phyloP scores from a whole-genome alignment of 1,140 invertebrate genomes.

The Leptoteleia sp. region DNA sequence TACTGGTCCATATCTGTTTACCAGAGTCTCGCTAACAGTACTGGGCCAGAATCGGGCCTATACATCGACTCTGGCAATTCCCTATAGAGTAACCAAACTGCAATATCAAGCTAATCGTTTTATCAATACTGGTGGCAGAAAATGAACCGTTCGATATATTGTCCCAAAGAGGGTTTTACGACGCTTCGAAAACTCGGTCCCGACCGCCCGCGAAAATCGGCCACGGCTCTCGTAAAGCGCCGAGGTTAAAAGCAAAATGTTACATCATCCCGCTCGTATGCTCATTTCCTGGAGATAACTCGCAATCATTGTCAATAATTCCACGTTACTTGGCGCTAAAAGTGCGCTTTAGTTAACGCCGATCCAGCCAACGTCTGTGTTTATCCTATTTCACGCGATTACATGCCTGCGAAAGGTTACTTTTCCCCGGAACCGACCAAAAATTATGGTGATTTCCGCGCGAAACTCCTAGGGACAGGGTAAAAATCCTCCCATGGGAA shows the following conservation, averaged over 20 bases:
- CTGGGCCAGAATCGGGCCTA: too few relatives aligned
- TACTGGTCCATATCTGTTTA: too few relatives aligned
- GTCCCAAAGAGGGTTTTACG: too few relatives aligned
- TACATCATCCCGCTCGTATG: slow-evolving; percentile 40
- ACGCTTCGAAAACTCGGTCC: too few relatives aligned
- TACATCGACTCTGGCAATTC: too few relatives aligned
- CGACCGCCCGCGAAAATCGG: neutral
- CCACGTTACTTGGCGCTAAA: slow-evolving; percentile 58
- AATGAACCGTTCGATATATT: too few relatives aligned
- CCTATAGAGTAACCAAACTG: too few relatives aligned
- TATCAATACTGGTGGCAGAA: too few relatives aligned
- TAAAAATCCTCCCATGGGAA: slow-evolving; percentile 37
- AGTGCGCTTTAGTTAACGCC: slow-evolving; percentile 60
- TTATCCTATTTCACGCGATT: slow-evolving; percentile 63
- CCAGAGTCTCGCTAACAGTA: too few relatives aligned
- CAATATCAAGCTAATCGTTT: too few relatives aligned
- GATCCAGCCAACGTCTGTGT: slow-evolving; percentile 44
- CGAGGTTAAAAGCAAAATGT: slow-evolving; percentile 41
- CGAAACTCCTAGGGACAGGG: slow-evolving; percentile 2
- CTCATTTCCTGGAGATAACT: slow-evolving; percentile 58
- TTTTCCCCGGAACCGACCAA: slow-evolving; percentile 42
- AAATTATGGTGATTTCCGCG: slow-evolving; percentile 46
- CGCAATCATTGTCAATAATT: slow-evolving; percentile 63
- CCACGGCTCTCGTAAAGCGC: neutral
- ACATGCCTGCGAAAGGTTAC: too few relatives aligned